Percentiles rank a stretch among this genome's conserved stretches.
phyloP scores from a whole-genome alignment of 2,888 invertebrate species.

The Calliphora vomitoria region DNA sequence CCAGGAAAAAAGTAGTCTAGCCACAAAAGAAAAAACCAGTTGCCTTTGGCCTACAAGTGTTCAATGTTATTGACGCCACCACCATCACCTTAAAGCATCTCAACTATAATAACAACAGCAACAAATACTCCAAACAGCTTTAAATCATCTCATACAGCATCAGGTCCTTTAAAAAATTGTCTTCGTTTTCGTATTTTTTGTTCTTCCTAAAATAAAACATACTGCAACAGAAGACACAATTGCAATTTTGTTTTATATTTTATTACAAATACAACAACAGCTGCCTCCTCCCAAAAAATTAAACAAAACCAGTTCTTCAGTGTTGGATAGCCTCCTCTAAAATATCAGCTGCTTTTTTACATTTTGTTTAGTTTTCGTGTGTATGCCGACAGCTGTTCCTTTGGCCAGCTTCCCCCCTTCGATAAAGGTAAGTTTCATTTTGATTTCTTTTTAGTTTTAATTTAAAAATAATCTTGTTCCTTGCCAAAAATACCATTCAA shows the following conservation, averaged over 20 bases:
- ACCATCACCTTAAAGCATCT: conserved; percentile 11
- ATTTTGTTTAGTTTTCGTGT: conserved; percentile 19
- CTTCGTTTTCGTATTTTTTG: conserved; percentile 16
- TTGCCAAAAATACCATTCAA: conserved; percentile 6
- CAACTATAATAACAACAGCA: conserved; percentile 15
- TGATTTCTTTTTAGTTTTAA: background rate
- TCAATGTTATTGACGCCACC: conserved; percentile 61
- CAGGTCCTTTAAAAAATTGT: conserved; percentile 40
- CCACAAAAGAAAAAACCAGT: conserved; percentile 69
- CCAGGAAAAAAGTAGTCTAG: conserved; percentile 56
- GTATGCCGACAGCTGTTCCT: conserved; percentile 65
- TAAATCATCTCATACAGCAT: conserved; percentile 45
- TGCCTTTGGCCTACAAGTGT: conserved; percentile 73
- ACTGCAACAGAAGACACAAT: conserved; percentile 32
- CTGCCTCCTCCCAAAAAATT: conserved; percentile 52
- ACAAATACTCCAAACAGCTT: conserved; percentile 30
- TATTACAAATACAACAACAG: conserved; percentile 46
- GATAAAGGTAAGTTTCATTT: background rate
- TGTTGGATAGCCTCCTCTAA: conserved; percentile 26
- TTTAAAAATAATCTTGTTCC: background rate
- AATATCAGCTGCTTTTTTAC: conserved; percentile 68
- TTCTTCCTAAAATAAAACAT: background rate
- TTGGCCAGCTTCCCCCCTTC: conserved; percentile 36
- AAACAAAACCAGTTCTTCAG: conserved; percentile 55
- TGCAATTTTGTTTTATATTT: conserved; percentile 23